Percentiles rank a stretch among this genome's conserved stretches.
Evolutionary conservation across 1,140 invertebrate species (phyloP).

Genomic region (Trichomalopsis sarcophagae): DNA sequence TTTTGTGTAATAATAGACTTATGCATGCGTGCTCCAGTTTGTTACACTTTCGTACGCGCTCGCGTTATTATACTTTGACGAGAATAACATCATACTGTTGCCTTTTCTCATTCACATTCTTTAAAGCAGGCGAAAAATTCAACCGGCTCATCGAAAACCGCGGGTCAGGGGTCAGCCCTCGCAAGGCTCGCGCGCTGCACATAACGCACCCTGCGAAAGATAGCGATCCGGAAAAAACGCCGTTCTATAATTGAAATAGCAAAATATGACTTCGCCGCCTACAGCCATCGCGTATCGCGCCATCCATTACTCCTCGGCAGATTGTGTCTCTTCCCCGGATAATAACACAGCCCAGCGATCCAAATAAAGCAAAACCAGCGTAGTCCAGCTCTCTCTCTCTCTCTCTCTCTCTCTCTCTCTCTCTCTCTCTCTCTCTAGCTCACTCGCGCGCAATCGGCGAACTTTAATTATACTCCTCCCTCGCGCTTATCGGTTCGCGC

Average conservation of each 20-base stretch:
- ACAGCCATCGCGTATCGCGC: not conserved
- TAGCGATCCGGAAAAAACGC: not conserved
- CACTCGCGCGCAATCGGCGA: not conserved
- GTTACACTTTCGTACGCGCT: too few relatives aligned
- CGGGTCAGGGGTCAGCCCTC: not conserved
- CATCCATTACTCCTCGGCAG: not conserved
- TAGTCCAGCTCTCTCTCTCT: not conserved
- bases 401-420: too few relatives aligned
- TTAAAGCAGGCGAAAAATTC: too few relatives aligned
- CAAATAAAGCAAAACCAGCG: not conserved
- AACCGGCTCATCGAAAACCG: not conserved
- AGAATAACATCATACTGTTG: too few relatives aligned
- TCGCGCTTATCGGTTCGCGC: conserved; percentile 48
- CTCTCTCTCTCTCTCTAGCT: not conserved
- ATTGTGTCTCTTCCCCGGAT: not conserved
- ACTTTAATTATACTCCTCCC: conserved; percentile 45
- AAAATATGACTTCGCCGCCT: not conserved
- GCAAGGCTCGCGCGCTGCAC: too few relatives aligned
- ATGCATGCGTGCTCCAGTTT: too few relatives aligned
- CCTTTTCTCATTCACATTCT: too few relatives aligned
- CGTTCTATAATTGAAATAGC: conserved; percentile 1
- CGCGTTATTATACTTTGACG: too few relatives aligned
- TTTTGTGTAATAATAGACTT: too few relatives aligned
- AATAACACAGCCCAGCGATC: not conserved
- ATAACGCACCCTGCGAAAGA: not conserved